These are phyloP conservation scores for Eilema griseolum DNA, from an alignment of 2,888 invertebrate species.

Conservation along the genomic window DNA sequence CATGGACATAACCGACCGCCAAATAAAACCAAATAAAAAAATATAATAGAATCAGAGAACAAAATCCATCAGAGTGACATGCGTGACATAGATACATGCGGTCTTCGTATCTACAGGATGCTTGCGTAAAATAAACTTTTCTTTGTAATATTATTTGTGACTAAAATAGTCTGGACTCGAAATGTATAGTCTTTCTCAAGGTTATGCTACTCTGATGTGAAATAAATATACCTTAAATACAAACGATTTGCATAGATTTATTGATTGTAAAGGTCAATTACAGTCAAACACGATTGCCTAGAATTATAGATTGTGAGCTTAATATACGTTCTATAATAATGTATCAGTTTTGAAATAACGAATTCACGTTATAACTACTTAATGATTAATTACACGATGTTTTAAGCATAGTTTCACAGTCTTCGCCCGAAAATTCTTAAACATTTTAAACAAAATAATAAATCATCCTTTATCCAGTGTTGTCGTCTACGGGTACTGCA, in stretches of 20 bases:
- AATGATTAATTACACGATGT: not conserved
- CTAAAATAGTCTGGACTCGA: not conserved
- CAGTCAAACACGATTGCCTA: too few relatives aligned
- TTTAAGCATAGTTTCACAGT: not conserved
- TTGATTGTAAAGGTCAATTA: too few relatives aligned
- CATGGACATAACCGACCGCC: slow-evolving; percentile 61
- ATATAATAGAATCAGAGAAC: slow-evolving; percentile 81
- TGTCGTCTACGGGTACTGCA: slow-evolving; percentile 67
- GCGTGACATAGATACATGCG: slow-evolving; percentile 64
- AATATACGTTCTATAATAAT: not conserved
- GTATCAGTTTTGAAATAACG: not conserved
- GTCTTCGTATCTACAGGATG: slow-evolving; percentile 60
- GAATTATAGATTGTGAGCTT: too few relatives aligned
- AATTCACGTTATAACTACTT: not conserved
- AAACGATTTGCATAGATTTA: not conserved
- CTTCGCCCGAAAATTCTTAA: not conserved
- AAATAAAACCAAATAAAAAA: slow-evolving; percentile 81
- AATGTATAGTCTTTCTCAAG: not conserved
- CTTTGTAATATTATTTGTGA: slow-evolving; percentile 4
- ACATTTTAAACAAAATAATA: slow-evolving; percentile 19
- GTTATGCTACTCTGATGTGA: not conserved
- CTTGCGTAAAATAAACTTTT: slow-evolving; percentile 26
- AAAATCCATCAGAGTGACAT: slow-evolving; percentile 80
- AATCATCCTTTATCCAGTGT: slow-evolving; percentile 39
- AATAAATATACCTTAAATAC: not conserved